Evolutionary conservation across 1,140 invertebrate species (phyloP).

Genomic region (Andrena cerasifolii): DNA sequence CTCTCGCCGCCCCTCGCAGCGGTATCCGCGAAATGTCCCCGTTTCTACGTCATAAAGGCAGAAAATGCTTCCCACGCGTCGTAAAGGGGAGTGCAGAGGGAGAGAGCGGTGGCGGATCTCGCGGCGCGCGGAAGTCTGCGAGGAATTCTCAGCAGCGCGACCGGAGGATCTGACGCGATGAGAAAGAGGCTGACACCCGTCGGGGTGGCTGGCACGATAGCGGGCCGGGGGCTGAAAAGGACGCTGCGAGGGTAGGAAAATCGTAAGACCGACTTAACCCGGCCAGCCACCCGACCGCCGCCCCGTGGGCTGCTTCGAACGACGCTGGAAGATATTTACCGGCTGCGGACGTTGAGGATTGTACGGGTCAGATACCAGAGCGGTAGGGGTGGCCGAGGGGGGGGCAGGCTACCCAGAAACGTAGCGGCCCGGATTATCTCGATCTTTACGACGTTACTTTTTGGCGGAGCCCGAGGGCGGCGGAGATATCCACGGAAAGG

Average conservation of each 20-base stretch:
- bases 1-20: no score
- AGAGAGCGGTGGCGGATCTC: no score
- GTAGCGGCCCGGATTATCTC: conserved; percentile 63
- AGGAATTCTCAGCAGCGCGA: not conserved
- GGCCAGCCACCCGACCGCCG: not conserved
- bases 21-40: not conserved
- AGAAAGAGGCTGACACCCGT: not conserved
- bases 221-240: not conserved
- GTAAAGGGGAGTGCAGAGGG: not conserved
- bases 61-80: not conserved
- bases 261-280: conserved; percentile 46
- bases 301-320: conserved; percentile 13
- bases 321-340: conserved; percentile 61
- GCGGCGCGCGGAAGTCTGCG: not conserved
- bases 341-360: conserved; percentile 57
- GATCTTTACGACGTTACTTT: conserved; percentile 70
- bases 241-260: not conserved
- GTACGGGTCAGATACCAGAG: conserved; percentile 40
- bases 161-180: not conserved
- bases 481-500: conserved; percentile 31
- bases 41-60: not conserved
- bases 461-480: conserved; percentile 40
- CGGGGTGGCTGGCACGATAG: not conserved
- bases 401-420: conserved; percentile 54
- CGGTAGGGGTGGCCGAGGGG: no score